Percentiles rank a stretch among this genome's conserved stretches.
Evolutionary conservation across 2,113 vertebrate species (phyloP).

Genomic region (Rissa tridactyla): DNA sequence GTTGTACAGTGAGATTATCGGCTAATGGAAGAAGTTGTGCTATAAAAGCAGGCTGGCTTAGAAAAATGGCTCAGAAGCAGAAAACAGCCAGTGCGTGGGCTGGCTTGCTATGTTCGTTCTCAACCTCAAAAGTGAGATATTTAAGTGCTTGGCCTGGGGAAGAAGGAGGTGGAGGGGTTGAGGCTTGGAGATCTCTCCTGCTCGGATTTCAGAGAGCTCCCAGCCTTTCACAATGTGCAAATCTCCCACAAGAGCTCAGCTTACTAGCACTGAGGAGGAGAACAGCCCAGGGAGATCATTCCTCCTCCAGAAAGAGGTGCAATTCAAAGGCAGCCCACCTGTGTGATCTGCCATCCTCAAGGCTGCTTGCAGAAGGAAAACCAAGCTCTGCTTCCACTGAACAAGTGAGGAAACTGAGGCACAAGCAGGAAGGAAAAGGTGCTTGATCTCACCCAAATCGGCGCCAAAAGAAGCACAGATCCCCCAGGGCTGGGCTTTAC

Average conservation of each 20-base stretch:
- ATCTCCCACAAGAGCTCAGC: background rate
- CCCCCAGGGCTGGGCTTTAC: background rate
- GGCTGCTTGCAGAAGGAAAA: background rate
- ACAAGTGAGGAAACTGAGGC: background rate
- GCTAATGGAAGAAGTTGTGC: slow-evolving; percentile 45
- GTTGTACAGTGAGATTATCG: slow-evolving; percentile 50
- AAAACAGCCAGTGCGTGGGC: slow-evolving; percentile 27
- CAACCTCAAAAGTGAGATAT: slow-evolving; percentile 26
- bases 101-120: slow-evolving; percentile 18
- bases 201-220: background rate
- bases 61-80: slow-evolving; percentile 31
- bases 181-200: background rate
- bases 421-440: background rate
- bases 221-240: background rate
- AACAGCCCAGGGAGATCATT: background rate
- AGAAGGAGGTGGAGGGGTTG: slow-evolving; percentile 8
- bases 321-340: background rate
- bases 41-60: background rate
- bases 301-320: background rate
- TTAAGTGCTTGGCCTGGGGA: slow-evolving; percentile 37
- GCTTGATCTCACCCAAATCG: background rate
- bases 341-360: background rate
- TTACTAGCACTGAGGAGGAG: background rate
- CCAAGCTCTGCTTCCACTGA: background rate
- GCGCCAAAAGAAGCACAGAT: background rate